phyloP scores from a whole-genome alignment of 2,797 vertebrate species.

The Glyptemys insculpta region DNA sequence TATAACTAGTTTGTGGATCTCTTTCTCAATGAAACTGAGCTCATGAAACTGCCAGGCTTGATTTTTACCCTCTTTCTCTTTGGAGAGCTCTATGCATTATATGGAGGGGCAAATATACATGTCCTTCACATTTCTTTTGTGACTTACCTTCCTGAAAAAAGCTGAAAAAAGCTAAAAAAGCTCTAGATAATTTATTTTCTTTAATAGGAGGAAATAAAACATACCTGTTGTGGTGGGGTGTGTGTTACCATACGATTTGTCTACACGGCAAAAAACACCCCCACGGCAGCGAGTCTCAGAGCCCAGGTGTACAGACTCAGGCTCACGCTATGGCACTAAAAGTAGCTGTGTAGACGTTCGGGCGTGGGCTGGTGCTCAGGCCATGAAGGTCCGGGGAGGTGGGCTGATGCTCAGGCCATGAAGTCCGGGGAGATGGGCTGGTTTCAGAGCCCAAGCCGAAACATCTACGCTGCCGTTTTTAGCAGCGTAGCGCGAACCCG shows the following conservation, averaged over 20 bases:
- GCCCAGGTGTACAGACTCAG: too few species aligned
- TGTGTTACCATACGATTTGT: background rate
- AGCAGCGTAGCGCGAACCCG: background rate
- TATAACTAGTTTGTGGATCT: background rate
- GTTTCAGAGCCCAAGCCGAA: background rate
- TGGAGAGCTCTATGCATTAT: background rate
- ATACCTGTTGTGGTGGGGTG: background rate
- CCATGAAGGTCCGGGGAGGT: background rate
- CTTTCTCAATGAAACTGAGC: background rate
- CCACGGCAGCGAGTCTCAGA: background rate
- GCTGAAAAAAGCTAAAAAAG: too few species aligned
- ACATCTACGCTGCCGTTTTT: background rate
- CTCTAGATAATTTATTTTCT: background rate
- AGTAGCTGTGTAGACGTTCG: too few species aligned
- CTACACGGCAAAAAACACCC: background rate
- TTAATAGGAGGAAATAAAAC: background rate
- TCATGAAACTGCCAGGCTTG: background rate
- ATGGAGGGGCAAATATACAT: background rate
- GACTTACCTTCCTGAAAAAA: background rate
- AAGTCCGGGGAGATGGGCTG: too few species aligned
- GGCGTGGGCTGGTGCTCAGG: too few species aligned
- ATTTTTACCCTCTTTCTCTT: background rate
- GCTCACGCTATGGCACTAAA: too few species aligned
- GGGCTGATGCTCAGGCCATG: background rate
- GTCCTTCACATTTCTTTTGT: background rate